A percentile compares a stretch with the other conserved stretches of the same genome.
Conservation (phyloP, 2,113 vertebrate genomes). For the Rhinogobius similis region DNA sequence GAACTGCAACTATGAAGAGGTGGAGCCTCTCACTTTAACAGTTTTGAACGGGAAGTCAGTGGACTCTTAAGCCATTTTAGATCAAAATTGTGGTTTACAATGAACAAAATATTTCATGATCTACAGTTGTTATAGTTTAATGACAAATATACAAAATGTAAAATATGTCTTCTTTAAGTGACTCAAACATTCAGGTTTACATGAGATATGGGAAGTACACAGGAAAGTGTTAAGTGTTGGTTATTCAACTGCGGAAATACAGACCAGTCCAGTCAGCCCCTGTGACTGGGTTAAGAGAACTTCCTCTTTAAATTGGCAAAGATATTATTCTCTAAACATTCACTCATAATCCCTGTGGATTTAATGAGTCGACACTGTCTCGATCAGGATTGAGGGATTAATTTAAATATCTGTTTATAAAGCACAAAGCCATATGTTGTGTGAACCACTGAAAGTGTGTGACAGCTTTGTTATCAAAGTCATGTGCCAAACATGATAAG, state of each 20-base stretch:
- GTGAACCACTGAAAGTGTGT: no score
- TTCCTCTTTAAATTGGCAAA: background rate
- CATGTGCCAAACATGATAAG: background rate
- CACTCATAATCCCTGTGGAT: background rate
- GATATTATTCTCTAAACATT: no score
- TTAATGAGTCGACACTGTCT: background rate
- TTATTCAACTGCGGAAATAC: background rate
- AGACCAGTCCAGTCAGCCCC: background rate
- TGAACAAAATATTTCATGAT: no score
- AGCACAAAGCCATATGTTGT: no score
- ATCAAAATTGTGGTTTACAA: no score
- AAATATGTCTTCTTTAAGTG: background rate
- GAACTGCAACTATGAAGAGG: no score
- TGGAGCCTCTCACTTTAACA: no score
- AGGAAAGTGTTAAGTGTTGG: background rate
- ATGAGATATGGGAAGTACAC: background rate
- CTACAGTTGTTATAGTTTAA: no score
- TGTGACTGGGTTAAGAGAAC: background rate
- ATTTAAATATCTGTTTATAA: background rate
- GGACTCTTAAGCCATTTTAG: no score
- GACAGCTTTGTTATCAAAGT: no score
- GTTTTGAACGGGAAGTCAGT: no score
- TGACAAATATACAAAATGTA: no score
- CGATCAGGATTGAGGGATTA: background rate
- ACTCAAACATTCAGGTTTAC: background rate